Evolutionary conservation across 2,888 invertebrate species (phyloP).

Genomic region (Nematopogon swammerdamellus): DNA sequence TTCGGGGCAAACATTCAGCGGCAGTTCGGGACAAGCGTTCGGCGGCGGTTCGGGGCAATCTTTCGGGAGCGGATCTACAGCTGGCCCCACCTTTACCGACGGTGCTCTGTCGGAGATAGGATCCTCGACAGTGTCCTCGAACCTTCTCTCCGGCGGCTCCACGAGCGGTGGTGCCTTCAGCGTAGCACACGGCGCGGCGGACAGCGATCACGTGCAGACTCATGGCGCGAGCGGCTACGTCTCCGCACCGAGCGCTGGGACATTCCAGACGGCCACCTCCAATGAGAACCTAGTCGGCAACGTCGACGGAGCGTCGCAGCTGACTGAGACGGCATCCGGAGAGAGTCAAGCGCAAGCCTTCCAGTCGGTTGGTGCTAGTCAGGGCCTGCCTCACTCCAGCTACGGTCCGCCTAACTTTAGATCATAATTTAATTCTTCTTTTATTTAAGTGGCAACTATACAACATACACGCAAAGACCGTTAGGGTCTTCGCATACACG

Average conservation of each 20-base stretch:
- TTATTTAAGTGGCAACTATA: too few relatives aligned
- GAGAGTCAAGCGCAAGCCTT: constrained; percentile 14
- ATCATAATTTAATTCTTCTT: too few relatives aligned
- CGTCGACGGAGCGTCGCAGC: neutral
- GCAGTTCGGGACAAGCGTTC: too few relatives aligned
- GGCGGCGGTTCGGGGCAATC: too few relatives aligned
- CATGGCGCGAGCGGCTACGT: constrained; percentile 3
- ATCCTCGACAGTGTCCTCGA: neutral
- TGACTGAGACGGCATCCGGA: constrained; percentile 1
- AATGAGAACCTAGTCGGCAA: too few relatives aligned
- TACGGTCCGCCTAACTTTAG: constrained; percentile 42
- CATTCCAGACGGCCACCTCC: too few relatives aligned
- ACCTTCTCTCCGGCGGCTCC: too few relatives aligned
- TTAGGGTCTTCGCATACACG: too few relatives aligned
- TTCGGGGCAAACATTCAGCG: too few relatives aligned
- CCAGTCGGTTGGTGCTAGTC: constrained; percentile 34
- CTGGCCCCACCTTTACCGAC: constrained; percentile 1
- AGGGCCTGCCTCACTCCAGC: constrained; percentile 40
- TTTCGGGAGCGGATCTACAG: constrained; percentile 5
- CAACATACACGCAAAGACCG: too few relatives aligned
- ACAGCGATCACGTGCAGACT: constrained; percentile 14
- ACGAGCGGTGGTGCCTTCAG: neutral
- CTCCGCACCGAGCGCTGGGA: neutral
- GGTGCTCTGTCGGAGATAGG: constrained; percentile 6
- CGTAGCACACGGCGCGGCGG: constrained; percentile 14